Conservation (phyloP, 1,140 invertebrate species). For the Nasonia longicornis region DNA sequence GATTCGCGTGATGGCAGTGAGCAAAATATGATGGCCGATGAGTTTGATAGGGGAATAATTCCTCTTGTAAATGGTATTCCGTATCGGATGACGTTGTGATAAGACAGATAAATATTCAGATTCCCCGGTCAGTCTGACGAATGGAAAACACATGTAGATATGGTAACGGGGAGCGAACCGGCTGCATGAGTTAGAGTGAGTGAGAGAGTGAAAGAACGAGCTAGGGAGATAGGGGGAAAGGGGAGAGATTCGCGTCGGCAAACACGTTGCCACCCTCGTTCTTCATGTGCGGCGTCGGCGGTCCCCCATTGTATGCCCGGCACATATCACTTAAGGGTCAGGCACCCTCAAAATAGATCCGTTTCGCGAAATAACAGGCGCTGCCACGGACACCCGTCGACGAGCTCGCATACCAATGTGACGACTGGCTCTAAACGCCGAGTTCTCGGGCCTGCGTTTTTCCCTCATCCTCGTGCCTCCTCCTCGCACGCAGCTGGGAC, state of each 20-base stretch:
- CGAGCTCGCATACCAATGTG: background rate
- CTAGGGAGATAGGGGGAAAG: background rate
- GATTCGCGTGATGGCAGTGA: background rate
- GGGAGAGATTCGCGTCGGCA: background rate
- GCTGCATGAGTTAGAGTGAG: background rate
- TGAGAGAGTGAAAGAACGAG: background rate
- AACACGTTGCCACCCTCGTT: background rate
- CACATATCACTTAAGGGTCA: conserved; percentile 3
- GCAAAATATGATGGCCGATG: background rate
- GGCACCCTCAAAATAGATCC: background rate
- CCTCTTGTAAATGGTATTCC: background rate
- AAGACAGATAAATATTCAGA: background rate
- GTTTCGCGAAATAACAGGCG: background rate
- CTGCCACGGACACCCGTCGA: conserved; percentile 1
- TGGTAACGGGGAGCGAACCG: background rate
- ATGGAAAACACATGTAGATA: conserved; percentile 1
- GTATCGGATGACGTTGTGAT: background rate
- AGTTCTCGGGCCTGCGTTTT: background rate
- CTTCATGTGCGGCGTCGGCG: no score
- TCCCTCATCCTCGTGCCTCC: background rate
- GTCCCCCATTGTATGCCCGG: background rate
- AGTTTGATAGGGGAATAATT: background rate
- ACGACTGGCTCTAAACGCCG: background rate
- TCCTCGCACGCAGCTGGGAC: background rate
- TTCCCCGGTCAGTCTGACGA: background rate